A percentile compares a stretch with the other conserved stretches of the same genome.
phyloP scores from a whole-genome alignment of 2,113 vertebrate species.

The pig (Sus scrofa) region T2T-Sscrofa CM000814.6:5208001-5208500 shows the following conservation, averaged over 20 bases:
- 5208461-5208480: background rate
- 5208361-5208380: background rate
- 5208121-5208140: conserved; percentile 81
- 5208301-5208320: conserved; percentile 48
- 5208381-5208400: conserved; percentile 28
- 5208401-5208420: conserved; percentile 38
- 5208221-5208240: conserved; percentile 72
- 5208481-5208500: background rate
- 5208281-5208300: conserved; percentile 69
- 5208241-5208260: conserved; percentile 63
- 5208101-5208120: conserved; percentile 81
- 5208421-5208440: background rate
- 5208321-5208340: background rate
- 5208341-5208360: conserved; percentile 57
- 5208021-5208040: conserved; percentile 63
- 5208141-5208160: conserved; percentile 82
- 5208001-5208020: conserved; percentile 81
- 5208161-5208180: conserved; percentile 87
- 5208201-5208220: conserved; percentile 81
- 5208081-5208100: conserved; percentile 82
- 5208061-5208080: conserved; percentile 78
- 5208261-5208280: conserved; percentile 84
- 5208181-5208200: conserved; percentile 84
- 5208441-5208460: background rate
- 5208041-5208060: conserved; percentile 66